Percentiles rank a stretch among this genome's conserved stretches.
Conservation (phyloP, 2,888 invertebrate genomes). For the Chouioia cunea region DNA sequence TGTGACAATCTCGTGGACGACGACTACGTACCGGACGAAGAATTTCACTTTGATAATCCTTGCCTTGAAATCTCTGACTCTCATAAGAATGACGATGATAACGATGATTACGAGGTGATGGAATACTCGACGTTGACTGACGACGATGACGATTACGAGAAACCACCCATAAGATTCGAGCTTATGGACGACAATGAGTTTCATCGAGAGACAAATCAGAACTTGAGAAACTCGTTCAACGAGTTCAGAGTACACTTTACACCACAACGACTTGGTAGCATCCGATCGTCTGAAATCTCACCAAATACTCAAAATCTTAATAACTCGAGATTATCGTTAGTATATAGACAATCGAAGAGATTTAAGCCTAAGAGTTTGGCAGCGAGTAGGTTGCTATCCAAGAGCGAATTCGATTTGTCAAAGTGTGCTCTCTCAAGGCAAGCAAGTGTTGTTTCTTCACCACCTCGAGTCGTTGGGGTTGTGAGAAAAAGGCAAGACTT, state of each 20-base stretch:
- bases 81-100: slow-evolving; percentile 9
- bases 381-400: slow-evolving; percentile 46
- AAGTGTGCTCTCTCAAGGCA: background rate
- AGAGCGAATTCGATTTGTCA: slow-evolving; percentile 52
- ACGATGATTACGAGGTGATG: background rate
- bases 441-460: background rate
- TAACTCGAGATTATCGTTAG: slow-evolving; percentile 56
- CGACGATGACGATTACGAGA: slow-evolving; percentile 15
- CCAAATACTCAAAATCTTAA: slow-evolving; percentile 56
- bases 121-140: slow-evolving; percentile 24
- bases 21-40: slow-evolving; percentile 2
- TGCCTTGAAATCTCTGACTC: slow-evolving; percentile 20
- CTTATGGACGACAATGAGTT: slow-evolving; percentile 41
- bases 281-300: slow-evolving; percentile 49
- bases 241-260: slow-evolving; percentile 37
- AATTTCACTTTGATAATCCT: slow-evolving; percentile 29
- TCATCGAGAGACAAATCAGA: slow-evolving; percentile 56
- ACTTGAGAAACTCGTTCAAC: slow-evolving; percentile 53
- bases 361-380: slow-evolving; percentile 22
- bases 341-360: slow-evolving; percentile 48
- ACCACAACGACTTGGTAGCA: background rate
- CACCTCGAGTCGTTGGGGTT: background rate
- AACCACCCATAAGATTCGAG: slow-evolving; percentile 23
- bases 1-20: slow-evolving; percentile 41
- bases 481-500: background rate